These are phyloP conservation scores for Sphinx pinastri DNA, from an alignment of 2,888 invertebrate genomes.

Conservation along the genomic window DNA sequence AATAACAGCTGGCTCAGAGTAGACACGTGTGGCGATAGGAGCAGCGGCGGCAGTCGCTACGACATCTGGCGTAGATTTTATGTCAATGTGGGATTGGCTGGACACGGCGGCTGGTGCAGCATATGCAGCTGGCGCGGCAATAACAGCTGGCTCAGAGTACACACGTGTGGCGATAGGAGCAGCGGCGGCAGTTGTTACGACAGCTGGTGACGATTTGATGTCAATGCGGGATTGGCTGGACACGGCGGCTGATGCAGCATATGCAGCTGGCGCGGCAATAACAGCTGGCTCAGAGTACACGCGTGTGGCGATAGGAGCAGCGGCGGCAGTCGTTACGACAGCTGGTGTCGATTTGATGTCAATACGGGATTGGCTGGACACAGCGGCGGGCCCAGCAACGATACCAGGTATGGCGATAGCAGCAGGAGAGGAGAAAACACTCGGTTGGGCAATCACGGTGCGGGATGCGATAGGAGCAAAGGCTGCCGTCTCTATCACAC, in stretches of 20 bases:
- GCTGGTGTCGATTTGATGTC: slow-evolving; percentile 67
- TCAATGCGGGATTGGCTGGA: slow-evolving; percentile 57
- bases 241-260: background rate
- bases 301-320: slow-evolving; percentile 37
- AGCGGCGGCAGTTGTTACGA: slow-evolving; percentile 53
- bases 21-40: slow-evolving; percentile 30
- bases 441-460: slow-evolving; percentile 49
- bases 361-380: slow-evolving; percentile 51
- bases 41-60: slow-evolving; percentile 52
- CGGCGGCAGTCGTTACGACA: slow-evolving; percentile 51
- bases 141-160: slow-evolving; percentile 27
- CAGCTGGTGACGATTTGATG: slow-evolving; percentile 63
- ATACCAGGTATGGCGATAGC: slow-evolving; percentile 31
- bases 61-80: slow-evolving; percentile 62
- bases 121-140: background rate
- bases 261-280: slow-evolving; percentile 40
- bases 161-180: slow-evolving; percentile 33
- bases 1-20: slow-evolving; percentile 28
- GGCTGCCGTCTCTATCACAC: slow-evolving; percentile 53
- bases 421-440: slow-evolving; percentile 52
- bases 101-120: slow-evolving; percentile 28
- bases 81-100: slow-evolving; percentile 55
- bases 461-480: slow-evolving; percentile 41
- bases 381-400: slow-evolving; percentile 10
- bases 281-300: slow-evolving; percentile 32